Evolutionary conservation across 1,140 invertebrate genomes (phyloP).

Genomic region (Rhynchophorus ferrugineus): DNA sequence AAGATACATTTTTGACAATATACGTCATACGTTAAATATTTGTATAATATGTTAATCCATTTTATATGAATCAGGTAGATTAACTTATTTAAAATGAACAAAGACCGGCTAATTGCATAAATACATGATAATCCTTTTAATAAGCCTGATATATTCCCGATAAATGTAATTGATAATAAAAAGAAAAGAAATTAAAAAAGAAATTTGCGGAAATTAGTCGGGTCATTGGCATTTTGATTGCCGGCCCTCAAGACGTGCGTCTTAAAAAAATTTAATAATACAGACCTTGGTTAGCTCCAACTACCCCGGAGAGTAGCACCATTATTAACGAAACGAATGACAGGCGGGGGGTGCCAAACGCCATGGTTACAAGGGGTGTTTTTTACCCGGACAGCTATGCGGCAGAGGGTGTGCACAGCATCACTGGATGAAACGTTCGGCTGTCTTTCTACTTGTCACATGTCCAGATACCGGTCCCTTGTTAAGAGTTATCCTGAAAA

Average conservation of each 20-base stretch:
- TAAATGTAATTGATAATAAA: too few relatives aligned
- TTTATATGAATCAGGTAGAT: too few relatives aligned
- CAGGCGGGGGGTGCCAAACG: conserved; percentile 28
- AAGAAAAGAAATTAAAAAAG: too few relatives aligned
- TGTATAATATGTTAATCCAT: too few relatives aligned
- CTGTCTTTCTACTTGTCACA: conserved; percentile 31
- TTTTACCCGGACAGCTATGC: conserved; percentile 21
- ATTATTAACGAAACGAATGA: conserved; percentile 33
- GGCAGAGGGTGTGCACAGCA: conserved; percentile 29
- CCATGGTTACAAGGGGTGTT: conserved; percentile 31
- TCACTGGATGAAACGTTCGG: conserved; percentile 28
- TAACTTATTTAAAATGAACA: too few relatives aligned
- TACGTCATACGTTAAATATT: too few relatives aligned
- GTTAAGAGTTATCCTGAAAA: conserved; percentile 12
- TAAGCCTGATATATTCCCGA: too few relatives aligned
- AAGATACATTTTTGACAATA: too few relatives aligned
- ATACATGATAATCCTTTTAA: too few relatives aligned
- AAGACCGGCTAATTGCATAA: too few relatives aligned
- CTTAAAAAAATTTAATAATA: conserved; percentile 18
- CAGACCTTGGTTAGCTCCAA: conserved; percentile 34
- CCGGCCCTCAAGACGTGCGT: conserved; percentile 1
- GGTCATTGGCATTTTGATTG: background rate
- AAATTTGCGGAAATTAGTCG: background rate
- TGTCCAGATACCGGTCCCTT: conserved; percentile 21
- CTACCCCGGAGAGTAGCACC: conserved; percentile 31